Conservation (phyloP, 2,797 vertebrate species). For the Serranus cabrilla region DNA sequence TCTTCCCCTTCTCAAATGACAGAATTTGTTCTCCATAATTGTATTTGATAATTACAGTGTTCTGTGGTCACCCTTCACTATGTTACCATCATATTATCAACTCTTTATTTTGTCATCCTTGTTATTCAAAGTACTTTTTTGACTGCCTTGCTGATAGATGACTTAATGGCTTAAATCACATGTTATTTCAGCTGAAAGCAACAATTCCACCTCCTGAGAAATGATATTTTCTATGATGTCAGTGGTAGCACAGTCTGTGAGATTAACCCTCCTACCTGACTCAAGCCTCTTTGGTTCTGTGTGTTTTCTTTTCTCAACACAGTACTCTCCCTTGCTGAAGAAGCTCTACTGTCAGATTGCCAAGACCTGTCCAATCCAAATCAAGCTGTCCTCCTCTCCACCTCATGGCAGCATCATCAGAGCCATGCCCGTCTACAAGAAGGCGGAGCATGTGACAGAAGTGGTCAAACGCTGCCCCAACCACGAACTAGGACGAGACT, state of each 20-base stretch:
- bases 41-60: constrained; percentile 36
- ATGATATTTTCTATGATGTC: neutral
- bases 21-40: constrained; percentile 29
- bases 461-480: constrained; percentile 99
- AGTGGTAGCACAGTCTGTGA: neutral
- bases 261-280: neutral
- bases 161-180: constrained; percentile 7
- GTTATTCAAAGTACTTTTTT: neutral
- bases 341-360: constrained; percentile 99
- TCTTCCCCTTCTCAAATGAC: constrained; percentile 17
- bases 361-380: constrained; percentile 98
- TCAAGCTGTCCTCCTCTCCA: constrained; percentile 91
- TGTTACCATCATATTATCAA: constrained; percentile 21
- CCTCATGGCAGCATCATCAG: constrained; percentile 94
- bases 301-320: constrained; percentile 44
- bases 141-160: neutral
- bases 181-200: neutral
- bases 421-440: constrained; percentile 98
- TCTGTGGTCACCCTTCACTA: neutral
- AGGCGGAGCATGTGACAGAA: constrained; percentile 97
- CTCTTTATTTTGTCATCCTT: constrained; percentile 4
- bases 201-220: neutral
- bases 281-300: neutral
- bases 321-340: constrained; percentile 98
- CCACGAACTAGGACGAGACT: constrained; percentile 96